Base-by-base conservation (phyloP, 2,888 invertebrate genomes). In the Onthophagus sagittarius region DNA sequence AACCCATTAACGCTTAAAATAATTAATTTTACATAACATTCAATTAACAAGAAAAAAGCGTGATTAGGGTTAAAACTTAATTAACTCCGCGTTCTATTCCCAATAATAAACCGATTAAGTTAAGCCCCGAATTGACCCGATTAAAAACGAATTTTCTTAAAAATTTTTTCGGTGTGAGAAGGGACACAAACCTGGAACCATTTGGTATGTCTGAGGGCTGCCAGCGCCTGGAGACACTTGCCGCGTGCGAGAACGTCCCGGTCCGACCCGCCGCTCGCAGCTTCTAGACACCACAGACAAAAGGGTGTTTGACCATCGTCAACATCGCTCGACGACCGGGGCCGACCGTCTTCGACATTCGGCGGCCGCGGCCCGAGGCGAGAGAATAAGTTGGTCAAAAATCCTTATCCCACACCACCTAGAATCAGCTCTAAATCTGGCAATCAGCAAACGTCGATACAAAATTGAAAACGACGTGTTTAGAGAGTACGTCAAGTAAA, bases 161-260 rank as follows among this genome's bases (percentile, higher is more conserved):
- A 23, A n/a, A n/a, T n/a, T 7, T 53, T 53, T 53, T 81, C 83
- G 67, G 82, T 82, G 83, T 84, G 84, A 83, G 83, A 83, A 86
- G 86, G 83, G 82, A 87, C 88, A 88, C 87, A 92, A 90, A 97
- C 97, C 96, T 99, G 98, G 94, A 99, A 99, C 98, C 99, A 99
- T 92, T 99, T 99, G 91, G 98, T 97, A 93, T 98, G 98, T 90
- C 99, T 96, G 89, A 99, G 94, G 89, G 97, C 96, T 90, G 99
- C 98, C 90, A 99, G 94, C 90, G 99, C 98, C 92, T 97, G 94
- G 91, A 99, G 94, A 93, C 99, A 99, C 91, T 97, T 97, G 91
- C 96, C 95, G 91, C 96, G 96, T 92, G 97, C 96, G 90, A 99
- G 94, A 88, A 96, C 94, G 90, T 98, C 98, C 89, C 92, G 90